Evolutionary conservation across 2,888 invertebrate genomes (phyloP).

Genomic region (Coelopa pilipes): DNA sequence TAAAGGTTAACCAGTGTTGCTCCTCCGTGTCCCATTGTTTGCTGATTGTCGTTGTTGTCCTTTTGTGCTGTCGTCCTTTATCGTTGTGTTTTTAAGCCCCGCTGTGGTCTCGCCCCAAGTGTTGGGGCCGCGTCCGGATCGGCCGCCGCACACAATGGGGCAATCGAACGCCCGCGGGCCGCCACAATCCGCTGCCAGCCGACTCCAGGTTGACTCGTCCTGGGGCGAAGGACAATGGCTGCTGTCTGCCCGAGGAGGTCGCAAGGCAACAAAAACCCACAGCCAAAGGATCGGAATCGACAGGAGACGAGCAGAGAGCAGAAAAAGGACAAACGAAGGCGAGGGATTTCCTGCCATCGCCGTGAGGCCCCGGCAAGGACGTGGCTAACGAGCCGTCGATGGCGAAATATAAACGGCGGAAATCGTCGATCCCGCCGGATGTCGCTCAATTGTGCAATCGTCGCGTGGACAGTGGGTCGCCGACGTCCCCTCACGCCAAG

Average conservation of each 20-base stretch:
- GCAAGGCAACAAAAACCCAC: too few species aligned
- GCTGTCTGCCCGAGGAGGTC: too few species aligned
- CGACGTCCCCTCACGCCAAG: too few species aligned
- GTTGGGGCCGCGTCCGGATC: neutral
- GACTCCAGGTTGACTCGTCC: neutral
- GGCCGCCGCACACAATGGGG: slow-evolving; percentile 1
- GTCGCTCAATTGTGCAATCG: too few species aligned
- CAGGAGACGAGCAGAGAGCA: neutral
- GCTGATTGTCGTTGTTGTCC: slow-evolving; percentile 12
- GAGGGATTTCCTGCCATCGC: neutral
- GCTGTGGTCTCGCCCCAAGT: neutral
- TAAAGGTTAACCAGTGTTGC: slow-evolving; percentile 37
- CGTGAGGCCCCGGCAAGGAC: neutral
- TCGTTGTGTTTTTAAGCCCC: neutral
- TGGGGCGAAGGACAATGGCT: neutral
- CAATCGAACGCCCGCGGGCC: slow-evolving; percentile 27
- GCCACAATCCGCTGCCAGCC: slow-evolving; percentile 25
- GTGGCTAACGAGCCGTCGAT: too few species aligned
- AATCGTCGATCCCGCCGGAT: too few species aligned
- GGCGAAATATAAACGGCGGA: too few species aligned
- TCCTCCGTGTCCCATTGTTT: slow-evolving; percentile 1
- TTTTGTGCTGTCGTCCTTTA: slow-evolving; percentile 7
- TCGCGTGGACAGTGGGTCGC: too few species aligned
- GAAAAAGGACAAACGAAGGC: neutral
- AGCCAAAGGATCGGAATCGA: too few species aligned